These are phyloP conservation scores for Leptarthrus brevirostris DNA, from an alignment of 2,888 invertebrate genomes.

Conservation along the genomic window DNA sequence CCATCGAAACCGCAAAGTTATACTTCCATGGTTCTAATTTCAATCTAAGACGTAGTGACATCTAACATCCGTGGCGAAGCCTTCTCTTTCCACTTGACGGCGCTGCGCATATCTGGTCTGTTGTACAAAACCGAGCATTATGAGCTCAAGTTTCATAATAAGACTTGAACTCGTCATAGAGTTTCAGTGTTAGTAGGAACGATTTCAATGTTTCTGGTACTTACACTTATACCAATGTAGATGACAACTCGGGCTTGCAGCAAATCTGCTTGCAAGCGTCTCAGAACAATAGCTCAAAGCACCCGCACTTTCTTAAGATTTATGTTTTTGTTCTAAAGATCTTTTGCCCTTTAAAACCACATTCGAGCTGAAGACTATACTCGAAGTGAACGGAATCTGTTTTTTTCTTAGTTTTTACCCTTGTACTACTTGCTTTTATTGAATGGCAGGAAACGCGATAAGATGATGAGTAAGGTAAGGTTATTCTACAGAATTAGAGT, in stretches of 20 bases:
- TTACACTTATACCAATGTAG: not conserved
- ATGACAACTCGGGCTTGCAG: too few relatives aligned
- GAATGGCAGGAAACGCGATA: too few relatives aligned
- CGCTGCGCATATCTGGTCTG: conserved; percentile 19
- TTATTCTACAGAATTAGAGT: too few relatives aligned
- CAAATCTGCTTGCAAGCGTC: not conserved
- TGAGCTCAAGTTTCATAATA: conserved; percentile 35
- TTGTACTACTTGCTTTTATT: too few relatives aligned
- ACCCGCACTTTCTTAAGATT: conserved; percentile 9
- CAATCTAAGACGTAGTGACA: conserved; percentile 34
- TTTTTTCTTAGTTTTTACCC: too few relatives aligned
- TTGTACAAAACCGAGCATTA: conserved; percentile 31
- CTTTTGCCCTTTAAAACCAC: not conserved
- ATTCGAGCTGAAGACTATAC: too few relatives aligned
- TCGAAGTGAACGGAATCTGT: too few relatives aligned
- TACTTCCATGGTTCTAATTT: conserved; percentile 39
- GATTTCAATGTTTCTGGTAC: conserved; percentile 18
- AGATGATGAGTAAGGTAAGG: too few relatives aligned
- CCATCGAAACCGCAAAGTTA: conserved; percentile 35
- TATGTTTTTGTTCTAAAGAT: not conserved
- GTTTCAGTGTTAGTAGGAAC: conserved; percentile 23
- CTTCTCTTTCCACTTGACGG: conserved; percentile 24
- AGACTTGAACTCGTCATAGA: conserved; percentile 36
- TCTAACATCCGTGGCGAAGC: conserved; percentile 42
- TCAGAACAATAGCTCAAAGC: conserved; percentile 24